Base-by-base conservation (phyloP, 1,140 invertebrate species). In the Delia radicum region DNA sequence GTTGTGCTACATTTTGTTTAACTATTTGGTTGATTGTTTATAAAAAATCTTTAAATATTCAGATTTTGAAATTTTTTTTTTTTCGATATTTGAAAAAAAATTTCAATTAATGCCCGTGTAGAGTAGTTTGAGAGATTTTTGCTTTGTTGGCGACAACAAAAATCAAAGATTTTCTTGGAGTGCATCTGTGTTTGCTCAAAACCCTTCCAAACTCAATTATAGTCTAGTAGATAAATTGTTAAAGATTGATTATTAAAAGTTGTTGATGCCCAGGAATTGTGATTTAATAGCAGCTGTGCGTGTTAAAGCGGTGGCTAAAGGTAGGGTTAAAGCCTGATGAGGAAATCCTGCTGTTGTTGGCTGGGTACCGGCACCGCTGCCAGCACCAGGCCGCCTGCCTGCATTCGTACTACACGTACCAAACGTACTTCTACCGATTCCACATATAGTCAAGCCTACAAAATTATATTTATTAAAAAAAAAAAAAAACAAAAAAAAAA, bases 391-490 rank as follows among this genome's bases (percentile, higher is more conserved):
- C 62, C 76, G 72, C 62, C 78, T 81, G 75, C 79, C 81, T 74
- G 81, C 77, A 61, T 82, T 80, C 61, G 83, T 80, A 83, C 83
- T 81, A 83, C 83, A 85, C 75, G 81, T 80, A 81, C 81, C 81
- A 78, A 84, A 76, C 63, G 63, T 81, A 82, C 81, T 84, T 82
- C 84, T 83, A 84, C 84, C 84, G 80, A 86, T 86, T 79, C 84
- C 84, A 84, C 82, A 86, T 81, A 86, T 85, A 73, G 84, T 85
- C 79, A 86, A 81, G 79, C 84, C 84, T 86, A 85, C 80, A 83
- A 85, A 81, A 67, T 67, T 67, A 67, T 67, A 67, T 12, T 31
- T 62, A 10, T 13, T 6, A 18, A 62, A 21, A 62, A 27, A 26
- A 26, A 63, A 63, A 26, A 63, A 26, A 55, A 55, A 55, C 48